Conservation (phyloP, 2,113 vertebrate genomes). For the Cynoglossus semilaevis region DNA sequence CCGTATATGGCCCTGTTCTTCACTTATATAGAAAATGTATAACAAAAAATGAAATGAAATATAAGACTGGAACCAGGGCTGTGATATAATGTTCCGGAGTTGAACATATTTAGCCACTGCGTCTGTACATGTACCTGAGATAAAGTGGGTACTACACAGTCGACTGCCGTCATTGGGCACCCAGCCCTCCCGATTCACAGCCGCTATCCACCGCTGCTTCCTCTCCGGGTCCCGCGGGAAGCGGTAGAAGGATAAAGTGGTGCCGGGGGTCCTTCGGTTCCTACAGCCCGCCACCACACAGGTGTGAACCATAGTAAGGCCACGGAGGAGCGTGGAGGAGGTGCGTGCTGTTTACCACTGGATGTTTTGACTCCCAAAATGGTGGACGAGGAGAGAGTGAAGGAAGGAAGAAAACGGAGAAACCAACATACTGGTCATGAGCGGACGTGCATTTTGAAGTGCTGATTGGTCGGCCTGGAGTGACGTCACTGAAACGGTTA, state of each 20-base stretch:
- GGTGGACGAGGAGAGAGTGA: slow-evolving; percentile 43
- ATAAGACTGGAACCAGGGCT: too few species aligned
- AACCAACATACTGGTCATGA: slow-evolving; percentile 23
- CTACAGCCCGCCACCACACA: slow-evolving; percentile 77
- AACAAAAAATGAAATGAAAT: too few species aligned
- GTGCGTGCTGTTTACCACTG: slow-evolving; percentile 13
- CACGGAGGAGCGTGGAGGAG: slow-evolving; percentile 40
- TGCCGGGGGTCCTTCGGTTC: slow-evolving; percentile 74
- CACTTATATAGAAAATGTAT: too few species aligned
- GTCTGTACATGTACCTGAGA: slow-evolving; percentile 60
- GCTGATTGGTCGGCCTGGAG: slow-evolving; percentile 40
- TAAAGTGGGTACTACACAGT: slow-evolving; percentile 76
- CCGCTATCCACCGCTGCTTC: slow-evolving; percentile 77
- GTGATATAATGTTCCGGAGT: not conserved
- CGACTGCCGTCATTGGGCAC: slow-evolving; percentile 75
- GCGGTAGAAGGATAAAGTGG: slow-evolving; percentile 73
- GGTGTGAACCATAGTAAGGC: slow-evolving; percentile 76
- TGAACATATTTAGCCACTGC: not conserved
- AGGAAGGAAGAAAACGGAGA: not conserved
- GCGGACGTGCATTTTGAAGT: not conserved
- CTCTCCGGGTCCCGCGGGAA: slow-evolving; percentile 76
- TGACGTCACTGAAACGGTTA: slow-evolving; percentile 44
- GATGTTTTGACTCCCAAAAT: slow-evolving; percentile 79
- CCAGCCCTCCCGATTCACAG: slow-evolving; percentile 77
- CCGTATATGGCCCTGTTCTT: too few species aligned